Conservation (phyloP, 2,797 vertebrate species). For the Cyclura pinguis region DNA sequence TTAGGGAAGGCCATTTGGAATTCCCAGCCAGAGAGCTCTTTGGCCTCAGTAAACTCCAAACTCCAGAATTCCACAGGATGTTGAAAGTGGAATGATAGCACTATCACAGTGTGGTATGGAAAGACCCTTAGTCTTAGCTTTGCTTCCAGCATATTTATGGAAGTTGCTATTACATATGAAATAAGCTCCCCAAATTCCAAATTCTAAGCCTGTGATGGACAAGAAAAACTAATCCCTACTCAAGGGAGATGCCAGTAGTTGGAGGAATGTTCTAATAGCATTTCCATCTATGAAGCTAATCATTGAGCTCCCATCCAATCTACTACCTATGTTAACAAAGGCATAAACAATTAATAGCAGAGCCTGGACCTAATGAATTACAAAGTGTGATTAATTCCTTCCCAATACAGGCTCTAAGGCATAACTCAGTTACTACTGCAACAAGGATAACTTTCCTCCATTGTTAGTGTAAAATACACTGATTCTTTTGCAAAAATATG, state of each 20-base stretch:
- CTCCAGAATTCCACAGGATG: no score
- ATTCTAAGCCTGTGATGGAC: background rate
- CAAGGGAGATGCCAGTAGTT: background rate
- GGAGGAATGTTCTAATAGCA: background rate
- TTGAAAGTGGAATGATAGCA: no score
- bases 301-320: background rate
- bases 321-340: background rate
- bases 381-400: no score
- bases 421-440: no score
- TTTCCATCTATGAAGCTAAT: background rate
- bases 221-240: background rate
- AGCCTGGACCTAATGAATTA: background rate
- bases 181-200: background rate
- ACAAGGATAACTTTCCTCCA: no score
- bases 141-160: background rate
- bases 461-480: no score
- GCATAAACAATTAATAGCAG: background rate
- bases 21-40: no score
- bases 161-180: background rate
- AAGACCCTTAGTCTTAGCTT: background rate
- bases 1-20: no score
- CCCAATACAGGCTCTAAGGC: no score
- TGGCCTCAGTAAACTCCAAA: no score
- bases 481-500: no score
- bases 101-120: no score